Conservation (phyloP, 2,797 vertebrate species). For the Oreochromis grahami region DNA sequence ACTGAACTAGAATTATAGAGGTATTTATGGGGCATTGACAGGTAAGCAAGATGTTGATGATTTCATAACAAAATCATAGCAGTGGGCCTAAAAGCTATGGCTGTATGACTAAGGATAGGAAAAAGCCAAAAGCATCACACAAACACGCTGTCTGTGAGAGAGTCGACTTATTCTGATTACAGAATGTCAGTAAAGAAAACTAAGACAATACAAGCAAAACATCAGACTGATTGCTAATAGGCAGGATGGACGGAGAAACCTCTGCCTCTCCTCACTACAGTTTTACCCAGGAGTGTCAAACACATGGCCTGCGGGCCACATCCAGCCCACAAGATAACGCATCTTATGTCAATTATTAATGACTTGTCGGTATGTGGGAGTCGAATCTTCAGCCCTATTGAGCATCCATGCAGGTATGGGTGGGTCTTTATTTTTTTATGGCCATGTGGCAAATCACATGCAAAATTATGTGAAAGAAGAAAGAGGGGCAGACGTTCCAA, state of each 20-base stretch:
- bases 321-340: neutral
- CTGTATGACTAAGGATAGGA: rapidly evolving
- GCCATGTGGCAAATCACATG: neutral
- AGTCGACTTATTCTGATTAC: neutral
- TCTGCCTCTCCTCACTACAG: neutral
- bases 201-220: neutral
- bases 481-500: neutral
- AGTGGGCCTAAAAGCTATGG: neutral
- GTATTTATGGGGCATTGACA: neutral
- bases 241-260: neutral
- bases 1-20: neutral
- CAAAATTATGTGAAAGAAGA: neutral
- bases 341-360: neutral
- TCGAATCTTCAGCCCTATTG: neutral
- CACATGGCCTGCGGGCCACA: neutral
- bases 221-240: neutral
- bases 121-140: neutral
- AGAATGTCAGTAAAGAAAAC: neutral
- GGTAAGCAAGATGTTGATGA: neutral
- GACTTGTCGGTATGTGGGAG: neutral
- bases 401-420: neutral
- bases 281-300: neutral
- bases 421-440: neutral
- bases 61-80: rapidly evolving
- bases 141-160: neutral